Conservation (phyloP, 2,113 vertebrate species). For the Uria lomvia region DNA sequence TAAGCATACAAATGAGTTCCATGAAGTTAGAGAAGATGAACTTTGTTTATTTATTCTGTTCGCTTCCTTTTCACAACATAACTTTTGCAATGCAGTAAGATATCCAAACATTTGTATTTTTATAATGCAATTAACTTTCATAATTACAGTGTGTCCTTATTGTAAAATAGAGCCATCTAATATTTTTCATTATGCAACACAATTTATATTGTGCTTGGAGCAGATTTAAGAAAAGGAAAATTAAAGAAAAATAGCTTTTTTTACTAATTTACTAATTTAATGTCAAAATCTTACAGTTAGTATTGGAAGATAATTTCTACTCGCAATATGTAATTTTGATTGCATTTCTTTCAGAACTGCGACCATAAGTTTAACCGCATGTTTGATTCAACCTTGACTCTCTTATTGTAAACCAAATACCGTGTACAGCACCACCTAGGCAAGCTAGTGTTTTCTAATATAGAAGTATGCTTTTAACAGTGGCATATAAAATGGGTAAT, state of each 20-base stretch:
- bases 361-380: background rate
- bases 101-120: background rate
- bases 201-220: background rate
- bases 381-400: background rate
- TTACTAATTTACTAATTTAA: background rate
- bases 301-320: background rate
- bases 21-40: background rate
- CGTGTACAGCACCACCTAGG: background rate
- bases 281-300: background rate
- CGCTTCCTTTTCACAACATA: background rate
- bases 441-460: background rate
- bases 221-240: background rate
- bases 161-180: background rate
- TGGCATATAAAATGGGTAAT: background rate
- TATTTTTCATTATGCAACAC: background rate
- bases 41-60: conserved; percentile 6
- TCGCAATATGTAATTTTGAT: background rate
- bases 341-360: background rate
- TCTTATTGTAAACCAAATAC: background rate
- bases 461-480: background rate
- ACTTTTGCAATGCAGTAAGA: background rate
- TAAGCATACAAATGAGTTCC: background rate
- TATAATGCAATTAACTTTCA: background rate
- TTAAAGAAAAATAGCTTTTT: background rate
- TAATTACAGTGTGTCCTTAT: background rate